phyloP scores from a whole-genome alignment of 2,113 vertebrate species.

The Melanerpes aurifrons region DNA sequence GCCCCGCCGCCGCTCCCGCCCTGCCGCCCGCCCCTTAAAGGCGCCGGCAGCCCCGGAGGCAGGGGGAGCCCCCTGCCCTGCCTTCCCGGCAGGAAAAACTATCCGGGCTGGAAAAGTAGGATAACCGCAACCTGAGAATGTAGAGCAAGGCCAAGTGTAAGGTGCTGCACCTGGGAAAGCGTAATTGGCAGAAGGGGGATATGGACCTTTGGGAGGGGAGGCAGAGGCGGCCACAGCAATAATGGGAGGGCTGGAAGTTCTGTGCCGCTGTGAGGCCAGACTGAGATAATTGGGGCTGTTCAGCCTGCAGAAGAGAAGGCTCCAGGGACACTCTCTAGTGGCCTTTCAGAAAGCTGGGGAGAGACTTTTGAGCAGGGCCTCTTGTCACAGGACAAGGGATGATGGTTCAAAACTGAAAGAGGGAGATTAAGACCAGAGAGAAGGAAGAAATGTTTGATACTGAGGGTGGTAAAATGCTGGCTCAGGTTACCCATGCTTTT shows the following conservation, averaged over 20 bases:
- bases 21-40: slow-evolving; percentile 50
- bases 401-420: no score
- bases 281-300: background rate
- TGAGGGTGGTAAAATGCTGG: no score
- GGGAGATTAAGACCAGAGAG: no score
- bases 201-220: background rate
- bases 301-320: background rate
- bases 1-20: background rate
- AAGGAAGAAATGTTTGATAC: no score
- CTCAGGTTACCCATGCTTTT: background rate
- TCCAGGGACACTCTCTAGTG: background rate
- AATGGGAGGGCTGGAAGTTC: background rate
- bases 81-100: background rate
- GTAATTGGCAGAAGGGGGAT: background rate
- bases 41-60: background rate
- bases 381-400: no score
- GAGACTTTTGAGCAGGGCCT: no score
- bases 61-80: no score
- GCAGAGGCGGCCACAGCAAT: background rate
- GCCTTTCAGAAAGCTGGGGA: background rate
- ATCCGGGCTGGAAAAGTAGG: background rate
- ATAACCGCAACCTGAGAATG: background rate
- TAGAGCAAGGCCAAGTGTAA: background rate
- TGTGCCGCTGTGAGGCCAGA: background rate
- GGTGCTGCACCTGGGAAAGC: background rate